A percentile compares a stretch with the other conserved stretches of the same genome.
phyloP scores from a whole-genome alignment of 2,888 invertebrate genomes.

The Junonia oenone region DNA sequence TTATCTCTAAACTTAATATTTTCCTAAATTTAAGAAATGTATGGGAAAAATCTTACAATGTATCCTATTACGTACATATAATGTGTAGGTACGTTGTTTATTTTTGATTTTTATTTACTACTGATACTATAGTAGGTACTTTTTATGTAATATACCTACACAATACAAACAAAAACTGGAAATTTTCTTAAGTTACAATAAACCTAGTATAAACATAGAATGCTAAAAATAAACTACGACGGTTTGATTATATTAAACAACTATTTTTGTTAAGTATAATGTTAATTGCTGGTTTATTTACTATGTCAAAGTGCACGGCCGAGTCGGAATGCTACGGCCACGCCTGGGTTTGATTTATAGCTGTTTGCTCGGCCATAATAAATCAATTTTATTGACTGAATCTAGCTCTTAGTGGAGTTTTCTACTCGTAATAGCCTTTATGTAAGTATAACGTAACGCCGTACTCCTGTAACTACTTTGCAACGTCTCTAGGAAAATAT shows the following conservation, averaged over 20 bases:
- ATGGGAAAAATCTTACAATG: neutral
- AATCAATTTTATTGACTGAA: slow-evolving; percentile 64
- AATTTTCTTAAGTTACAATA: too few species aligned
- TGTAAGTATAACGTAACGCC: neutral
- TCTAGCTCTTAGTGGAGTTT: slow-evolving; percentile 26
- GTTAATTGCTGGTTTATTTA: slow-evolving; percentile 22
- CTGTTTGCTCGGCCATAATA: slow-evolving; percentile 56
- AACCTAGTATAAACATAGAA: too few species aligned
- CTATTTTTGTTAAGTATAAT: neutral
- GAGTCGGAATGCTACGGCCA: slow-evolving; percentile 21
- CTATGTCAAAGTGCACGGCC: slow-evolving; percentile 29
- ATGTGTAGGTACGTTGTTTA: too few species aligned
- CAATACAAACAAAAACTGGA: too few species aligned
- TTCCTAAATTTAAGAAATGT: slow-evolving; percentile 4
- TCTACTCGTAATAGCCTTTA: neutral
- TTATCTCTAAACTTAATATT: slow-evolving; percentile 9
- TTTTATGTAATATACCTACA: too few species aligned
- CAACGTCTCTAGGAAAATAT: too few species aligned
- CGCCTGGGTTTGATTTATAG: slow-evolving; percentile 56
- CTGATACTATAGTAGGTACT: too few species aligned
- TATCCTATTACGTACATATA: too few species aligned
- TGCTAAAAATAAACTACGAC: too few species aligned
- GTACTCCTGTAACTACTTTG: too few species aligned
- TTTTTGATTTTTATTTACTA: too few species aligned
- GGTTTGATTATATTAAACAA: too few species aligned